A percentile compares a stretch with the other conserved stretches of the same genome.
Evolutionary conservation across 2,888 invertebrate genomes (phyloP).

Genomic region (Eupsilia transversa): DNA sequence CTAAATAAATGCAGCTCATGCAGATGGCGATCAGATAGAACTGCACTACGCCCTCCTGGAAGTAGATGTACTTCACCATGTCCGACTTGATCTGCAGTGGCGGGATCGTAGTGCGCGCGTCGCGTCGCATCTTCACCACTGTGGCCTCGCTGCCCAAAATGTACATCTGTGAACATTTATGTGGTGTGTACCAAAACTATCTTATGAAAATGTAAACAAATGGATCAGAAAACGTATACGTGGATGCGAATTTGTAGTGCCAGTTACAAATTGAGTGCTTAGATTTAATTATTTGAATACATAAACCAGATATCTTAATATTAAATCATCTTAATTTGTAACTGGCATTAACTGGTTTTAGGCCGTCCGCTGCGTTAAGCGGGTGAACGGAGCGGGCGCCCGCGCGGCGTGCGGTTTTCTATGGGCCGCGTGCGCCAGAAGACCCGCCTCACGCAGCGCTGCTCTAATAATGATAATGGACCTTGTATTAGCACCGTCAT

Average conservation of each 20-base stretch:
- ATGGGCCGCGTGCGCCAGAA: no score
- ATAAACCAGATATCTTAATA: background rate
- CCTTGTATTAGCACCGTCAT: no score
- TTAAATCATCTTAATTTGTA: no score
- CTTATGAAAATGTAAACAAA: background rate
- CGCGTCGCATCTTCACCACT: slow-evolving; percentile 49
- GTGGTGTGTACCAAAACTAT: background rate
- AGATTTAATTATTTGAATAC: background rate
- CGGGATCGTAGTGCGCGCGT: slow-evolving; percentile 31
- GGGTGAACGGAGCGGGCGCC: no score
- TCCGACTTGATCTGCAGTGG: slow-evolving; percentile 56
- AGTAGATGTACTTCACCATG: slow-evolving; percentile 69
- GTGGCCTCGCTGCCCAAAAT: slow-evolving; percentile 69
- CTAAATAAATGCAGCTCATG: slow-evolving; percentile 76
- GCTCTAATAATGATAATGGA: no score
- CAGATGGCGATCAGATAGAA: slow-evolving; percentile 77
- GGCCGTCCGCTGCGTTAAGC: no score
- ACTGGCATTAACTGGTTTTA: no score
- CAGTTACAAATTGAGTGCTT: background rate
- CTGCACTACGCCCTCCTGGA: slow-evolving; percentile 71
- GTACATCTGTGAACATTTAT: slow-evolving; percentile 71
- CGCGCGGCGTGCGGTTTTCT: no score
- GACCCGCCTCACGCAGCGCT: no score
- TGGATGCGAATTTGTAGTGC: background rate
- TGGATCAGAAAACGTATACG: background rate